Conservation (phyloP, 2,113 vertebrate genomes). For the Oceanites oceanicus region DNA sequence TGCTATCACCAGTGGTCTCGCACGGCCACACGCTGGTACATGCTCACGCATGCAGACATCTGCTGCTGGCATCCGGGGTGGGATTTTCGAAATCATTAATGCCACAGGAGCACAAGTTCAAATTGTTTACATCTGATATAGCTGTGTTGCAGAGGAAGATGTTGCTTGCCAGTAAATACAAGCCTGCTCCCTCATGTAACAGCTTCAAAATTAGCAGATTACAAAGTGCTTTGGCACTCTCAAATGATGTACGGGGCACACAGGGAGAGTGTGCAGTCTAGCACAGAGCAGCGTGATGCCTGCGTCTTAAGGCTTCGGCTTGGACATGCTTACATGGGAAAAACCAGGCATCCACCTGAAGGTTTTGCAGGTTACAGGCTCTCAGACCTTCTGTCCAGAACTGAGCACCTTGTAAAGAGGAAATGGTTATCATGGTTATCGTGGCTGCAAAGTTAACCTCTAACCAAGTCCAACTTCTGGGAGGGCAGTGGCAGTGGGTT, state of each 20-base stretch:
- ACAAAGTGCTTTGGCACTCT: not conserved
- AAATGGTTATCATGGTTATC: no score
- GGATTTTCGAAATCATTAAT: not conserved
- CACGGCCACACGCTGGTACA: rapidly evolving
- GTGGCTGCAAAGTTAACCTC: not conserved
- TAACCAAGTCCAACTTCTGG: not conserved
- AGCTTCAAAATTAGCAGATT: not conserved
- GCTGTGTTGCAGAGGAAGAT: not conserved
- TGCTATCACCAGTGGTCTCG: not conserved
- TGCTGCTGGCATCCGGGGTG: not conserved
- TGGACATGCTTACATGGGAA: rapidly evolving
- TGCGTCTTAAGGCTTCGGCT: not conserved
- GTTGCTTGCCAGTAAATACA: not conserved
- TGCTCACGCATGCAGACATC: not conserved
- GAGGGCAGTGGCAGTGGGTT: not conserved
- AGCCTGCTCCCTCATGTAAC: not conserved
- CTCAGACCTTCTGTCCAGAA: not conserved
- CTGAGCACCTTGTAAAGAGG: not conserved
- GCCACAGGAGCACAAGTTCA: not conserved
- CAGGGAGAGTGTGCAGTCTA: not conserved
- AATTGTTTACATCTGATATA: not conserved
- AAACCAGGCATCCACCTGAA: not conserved
- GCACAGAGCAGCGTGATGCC: not conserved
- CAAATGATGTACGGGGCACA: rapidly evolving
- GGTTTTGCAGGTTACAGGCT: not conserved